phyloP scores from a whole-genome alignment of 2,797 vertebrate species.

The Pseudotriccus pelzelni region DNA sequence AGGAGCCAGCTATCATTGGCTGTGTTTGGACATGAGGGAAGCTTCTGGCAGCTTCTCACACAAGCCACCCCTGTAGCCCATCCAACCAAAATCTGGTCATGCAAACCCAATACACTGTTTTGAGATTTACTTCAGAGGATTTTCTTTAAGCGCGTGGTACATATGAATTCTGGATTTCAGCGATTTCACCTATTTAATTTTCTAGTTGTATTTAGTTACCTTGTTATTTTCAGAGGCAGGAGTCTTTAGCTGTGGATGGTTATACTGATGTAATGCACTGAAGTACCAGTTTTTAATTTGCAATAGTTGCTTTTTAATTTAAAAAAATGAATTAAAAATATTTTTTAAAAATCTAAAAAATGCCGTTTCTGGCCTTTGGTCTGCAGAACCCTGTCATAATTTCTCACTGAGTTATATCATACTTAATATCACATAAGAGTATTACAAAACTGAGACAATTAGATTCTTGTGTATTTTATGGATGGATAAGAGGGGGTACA shows the following conservation, averaged over 20 bases:
- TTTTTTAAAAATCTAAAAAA: neutral
- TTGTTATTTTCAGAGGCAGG: neutral
- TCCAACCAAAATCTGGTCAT: neutral
- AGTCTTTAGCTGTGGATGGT: neutral
- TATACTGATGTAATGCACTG: neutral
- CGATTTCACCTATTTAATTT: neutral
- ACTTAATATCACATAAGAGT: neutral
- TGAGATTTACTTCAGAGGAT: neutral
- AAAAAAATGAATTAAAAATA: neutral
- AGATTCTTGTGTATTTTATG: neutral
- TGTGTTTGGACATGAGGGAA: neutral
- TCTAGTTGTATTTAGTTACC: neutral
- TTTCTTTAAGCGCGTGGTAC: neutral
- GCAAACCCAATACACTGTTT: neutral
- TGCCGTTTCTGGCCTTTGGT: neutral
- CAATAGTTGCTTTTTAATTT: neutral
- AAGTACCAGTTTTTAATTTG: neutral
- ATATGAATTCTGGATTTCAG: neutral
- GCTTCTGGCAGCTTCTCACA: neutral
- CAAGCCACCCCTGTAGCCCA: neutral
- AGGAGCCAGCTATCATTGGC: neutral
- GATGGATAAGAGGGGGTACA: neutral
- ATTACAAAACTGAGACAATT: neutral
- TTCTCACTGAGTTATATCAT: neutral
- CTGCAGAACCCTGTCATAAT: neutral